phyloP scores from a whole-genome alignment of 2,113 vertebrate genomes.

The Rhadina sibilatrix region DNA sequence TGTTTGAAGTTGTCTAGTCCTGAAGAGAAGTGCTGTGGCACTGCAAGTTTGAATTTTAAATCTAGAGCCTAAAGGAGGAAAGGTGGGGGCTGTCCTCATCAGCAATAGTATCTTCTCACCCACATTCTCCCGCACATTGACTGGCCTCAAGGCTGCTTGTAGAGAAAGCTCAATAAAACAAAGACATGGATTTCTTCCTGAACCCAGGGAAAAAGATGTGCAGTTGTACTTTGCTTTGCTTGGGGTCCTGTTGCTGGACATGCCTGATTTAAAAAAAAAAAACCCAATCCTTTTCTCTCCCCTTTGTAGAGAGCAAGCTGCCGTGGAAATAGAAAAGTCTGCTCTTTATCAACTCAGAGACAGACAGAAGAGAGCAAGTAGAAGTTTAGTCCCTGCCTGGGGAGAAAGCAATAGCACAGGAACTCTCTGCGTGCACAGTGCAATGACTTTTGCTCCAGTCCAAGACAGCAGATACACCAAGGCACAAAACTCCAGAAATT shows the following conservation, averaged over 20 bases:
- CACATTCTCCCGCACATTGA: background rate
- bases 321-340: background rate
- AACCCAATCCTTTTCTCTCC: background rate
- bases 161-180: background rate
- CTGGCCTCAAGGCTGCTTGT: background rate
- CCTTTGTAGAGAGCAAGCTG: background rate
- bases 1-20: slow-evolving; percentile 1
- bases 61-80: background rate
- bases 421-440: background rate
- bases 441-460: background rate
- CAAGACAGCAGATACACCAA: background rate
- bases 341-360: background rate
- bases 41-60: slow-evolving; percentile 34
- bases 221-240: background rate
- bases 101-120: background rate
- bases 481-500: background rate
- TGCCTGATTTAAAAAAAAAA: background rate
- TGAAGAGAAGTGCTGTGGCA: background rate
- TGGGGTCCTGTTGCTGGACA: background rate
- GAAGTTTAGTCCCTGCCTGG: background rate
- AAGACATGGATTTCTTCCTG: background rate
- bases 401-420: background rate
- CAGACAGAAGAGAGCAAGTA: background rate
- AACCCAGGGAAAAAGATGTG: background rate
- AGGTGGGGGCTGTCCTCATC: background rate